Conservation (phyloP, 2,113 vertebrate species). For the Galbula dea region DNA sequence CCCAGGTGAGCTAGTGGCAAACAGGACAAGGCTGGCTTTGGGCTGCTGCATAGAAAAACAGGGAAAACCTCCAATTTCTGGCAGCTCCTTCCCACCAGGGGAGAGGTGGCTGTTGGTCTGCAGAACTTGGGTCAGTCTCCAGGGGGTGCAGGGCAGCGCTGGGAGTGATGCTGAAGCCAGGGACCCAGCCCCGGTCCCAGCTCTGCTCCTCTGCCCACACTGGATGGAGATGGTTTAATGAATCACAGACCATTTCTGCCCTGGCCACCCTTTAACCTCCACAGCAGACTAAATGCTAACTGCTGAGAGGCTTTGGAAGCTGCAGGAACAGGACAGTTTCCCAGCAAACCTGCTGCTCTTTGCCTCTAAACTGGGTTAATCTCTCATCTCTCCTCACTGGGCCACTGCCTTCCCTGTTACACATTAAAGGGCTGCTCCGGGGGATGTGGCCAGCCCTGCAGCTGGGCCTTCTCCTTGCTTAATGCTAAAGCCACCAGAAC, state of each 20-base stretch:
- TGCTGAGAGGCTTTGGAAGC: slow-evolving; percentile 41
- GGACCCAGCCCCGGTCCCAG: not conserved
- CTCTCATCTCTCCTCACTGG: not conserved
- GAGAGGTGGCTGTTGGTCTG: not conserved
- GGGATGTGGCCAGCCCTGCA: not conserved
- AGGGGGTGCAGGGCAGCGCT: accelerated
- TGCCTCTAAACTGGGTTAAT: slow-evolving; percentile 49
- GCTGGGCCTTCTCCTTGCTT: not conserved
- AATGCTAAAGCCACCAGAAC: not conserved
- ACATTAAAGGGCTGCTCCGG: not conserved
- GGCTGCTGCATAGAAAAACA: accelerated
- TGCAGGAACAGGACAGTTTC: slow-evolving; percentile 11
- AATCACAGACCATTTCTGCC: slow-evolving; percentile 44
- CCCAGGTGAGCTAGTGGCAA: accelerated
- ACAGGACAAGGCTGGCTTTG: not conserved
- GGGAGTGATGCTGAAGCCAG: accelerated
- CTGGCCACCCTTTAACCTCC: slow-evolving; percentile 29
- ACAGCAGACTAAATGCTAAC: slow-evolving; percentile 29
- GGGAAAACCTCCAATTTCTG: not conserved
- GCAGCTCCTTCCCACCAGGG: not conserved
- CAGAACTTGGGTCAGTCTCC: accelerated
- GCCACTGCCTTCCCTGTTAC: not conserved
- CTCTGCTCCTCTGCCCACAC: accelerated
- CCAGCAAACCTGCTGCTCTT: slow-evolving; percentile 14
- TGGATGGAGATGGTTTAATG: not conserved